Conservation (phyloP, 2,797 vertebrate genomes). For the Florisuga fusca region DNA sequence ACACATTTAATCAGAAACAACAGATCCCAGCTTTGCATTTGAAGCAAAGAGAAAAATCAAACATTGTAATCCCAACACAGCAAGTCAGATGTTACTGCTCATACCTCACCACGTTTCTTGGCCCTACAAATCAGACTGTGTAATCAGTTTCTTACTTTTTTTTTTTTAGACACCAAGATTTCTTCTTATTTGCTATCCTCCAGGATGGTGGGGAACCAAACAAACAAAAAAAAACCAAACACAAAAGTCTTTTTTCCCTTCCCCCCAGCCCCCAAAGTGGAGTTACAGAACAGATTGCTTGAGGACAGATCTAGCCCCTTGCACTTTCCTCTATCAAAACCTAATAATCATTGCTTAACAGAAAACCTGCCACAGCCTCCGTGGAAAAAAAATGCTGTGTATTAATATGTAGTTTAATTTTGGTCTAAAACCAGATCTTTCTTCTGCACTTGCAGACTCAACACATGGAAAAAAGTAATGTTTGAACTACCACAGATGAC, state of each 20-base stretch:
- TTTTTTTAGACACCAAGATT: background rate
- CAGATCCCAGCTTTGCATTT: background rate
- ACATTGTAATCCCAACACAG: background rate
- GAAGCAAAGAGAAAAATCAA: background rate
- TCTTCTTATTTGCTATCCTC: background rate
- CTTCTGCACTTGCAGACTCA: background rate
- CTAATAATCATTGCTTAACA: background rate
- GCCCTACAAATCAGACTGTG: background rate
- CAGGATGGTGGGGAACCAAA: no score
- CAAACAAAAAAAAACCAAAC: background rate
- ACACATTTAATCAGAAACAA: background rate
- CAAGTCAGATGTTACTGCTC: background rate
- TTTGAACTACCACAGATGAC: background rate
- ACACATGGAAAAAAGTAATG: background rate
- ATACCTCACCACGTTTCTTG: background rate
- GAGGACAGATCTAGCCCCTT: background rate
- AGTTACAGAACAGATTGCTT: background rate
- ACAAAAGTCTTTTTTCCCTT: background rate
- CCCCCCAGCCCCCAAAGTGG: background rate
- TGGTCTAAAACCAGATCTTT: background rate
- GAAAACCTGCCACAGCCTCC: background rate
- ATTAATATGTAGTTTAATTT: background rate
- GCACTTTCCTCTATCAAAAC: background rate
- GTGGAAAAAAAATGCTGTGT: background rate
- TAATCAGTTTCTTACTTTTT: background rate